Evolutionary conservation across 2,888 invertebrate genomes (phyloP), one percentile per base, ranked within the genome.

Genomic region (Cerastoderma edule): DNA sequence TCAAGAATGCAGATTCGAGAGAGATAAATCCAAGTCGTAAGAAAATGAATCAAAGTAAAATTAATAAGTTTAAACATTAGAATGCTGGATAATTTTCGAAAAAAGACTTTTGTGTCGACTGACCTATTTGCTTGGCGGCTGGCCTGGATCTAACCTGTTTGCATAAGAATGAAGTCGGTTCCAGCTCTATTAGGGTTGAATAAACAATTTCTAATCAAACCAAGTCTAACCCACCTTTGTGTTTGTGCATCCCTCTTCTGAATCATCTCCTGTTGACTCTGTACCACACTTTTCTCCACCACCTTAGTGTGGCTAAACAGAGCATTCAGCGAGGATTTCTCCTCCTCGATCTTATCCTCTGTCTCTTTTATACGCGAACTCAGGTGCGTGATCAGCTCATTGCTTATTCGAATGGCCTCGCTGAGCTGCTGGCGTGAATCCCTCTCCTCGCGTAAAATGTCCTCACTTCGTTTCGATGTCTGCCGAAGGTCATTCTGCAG

Each of bases 281-380:
- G 85, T 44, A 90, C 73, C 13, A 92, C 87, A 2, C 88, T 84
- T 83, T 92, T 91, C 80, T 93, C 92, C 48, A 93, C 88, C 63
- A 85, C 87, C 81, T 90, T 90, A 8, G 90, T 89, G 72, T 92
- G 91, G 56, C 83, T 87, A 60, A 90, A 88, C 60, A 92, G 82
- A 4, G 88, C 81, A 53, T 87, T 83, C 57, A 92, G 72, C 0
- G 91, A 86, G 5, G 86, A 72, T 67, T 88, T 87, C 71, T 93
- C 92, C 35, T 93, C 91, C 44, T 86, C 81, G 28, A 90, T 79
- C 60, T 88, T 88, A 33, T 92, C 91, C 67, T 93, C 93, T 2
- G 90, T 87, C 10, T 88, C 85, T 74, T 90, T 89, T 22, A 93
- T 84, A 5, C 92, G 75, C 19, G 75, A 57, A 67, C 87, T 88